Percentiles rank a stretch among this genome's conserved stretches.
phyloP scores from a whole-genome alignment of 2,113 vertebrate genomes.

The Mastomys coucha region DNA sequence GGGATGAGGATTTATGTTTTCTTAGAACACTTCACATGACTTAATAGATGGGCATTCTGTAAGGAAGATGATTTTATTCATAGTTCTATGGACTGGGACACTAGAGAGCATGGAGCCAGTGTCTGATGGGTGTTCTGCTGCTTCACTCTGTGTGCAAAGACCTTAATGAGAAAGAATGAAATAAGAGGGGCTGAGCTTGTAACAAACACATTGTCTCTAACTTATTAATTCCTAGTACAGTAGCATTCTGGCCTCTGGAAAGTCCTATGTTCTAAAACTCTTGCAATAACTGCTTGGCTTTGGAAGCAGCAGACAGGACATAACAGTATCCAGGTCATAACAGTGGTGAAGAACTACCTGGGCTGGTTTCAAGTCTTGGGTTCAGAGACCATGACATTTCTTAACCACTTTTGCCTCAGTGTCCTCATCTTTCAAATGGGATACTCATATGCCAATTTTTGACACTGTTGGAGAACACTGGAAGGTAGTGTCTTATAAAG shows the following conservation, averaged over 20 bases:
- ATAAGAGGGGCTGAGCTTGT: not conserved
- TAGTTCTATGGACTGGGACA: not conserved
- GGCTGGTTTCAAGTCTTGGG: not conserved
- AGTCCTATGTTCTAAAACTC: not conserved
- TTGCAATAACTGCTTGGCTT: not conserved
- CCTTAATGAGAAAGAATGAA: not conserved
- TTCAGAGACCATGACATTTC: not conserved
- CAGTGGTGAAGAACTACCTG: too few species aligned
- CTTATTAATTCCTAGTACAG: not conserved
- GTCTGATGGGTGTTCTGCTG: not conserved
- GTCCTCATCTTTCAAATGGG: not conserved
- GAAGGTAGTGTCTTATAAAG: not conserved
- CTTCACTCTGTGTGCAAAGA: not conserved
- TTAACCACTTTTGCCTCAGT: not conserved
- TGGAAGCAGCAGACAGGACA: not conserved
- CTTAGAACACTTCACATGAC: not conserved
- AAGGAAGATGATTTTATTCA: not conserved
- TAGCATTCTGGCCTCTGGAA: not conserved
- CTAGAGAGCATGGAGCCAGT: not conserved
- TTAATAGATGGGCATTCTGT: not conserved
- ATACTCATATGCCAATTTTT: not conserved
- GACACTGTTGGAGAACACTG: not conserved
- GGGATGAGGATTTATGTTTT: not conserved
- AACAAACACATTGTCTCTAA: not conserved
- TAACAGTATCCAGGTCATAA: too few species aligned